These are phyloP conservation scores for Anolis sagrei DNA, from an alignment of 2,113 vertebrate genomes.

Conservation along the genomic window DNA sequence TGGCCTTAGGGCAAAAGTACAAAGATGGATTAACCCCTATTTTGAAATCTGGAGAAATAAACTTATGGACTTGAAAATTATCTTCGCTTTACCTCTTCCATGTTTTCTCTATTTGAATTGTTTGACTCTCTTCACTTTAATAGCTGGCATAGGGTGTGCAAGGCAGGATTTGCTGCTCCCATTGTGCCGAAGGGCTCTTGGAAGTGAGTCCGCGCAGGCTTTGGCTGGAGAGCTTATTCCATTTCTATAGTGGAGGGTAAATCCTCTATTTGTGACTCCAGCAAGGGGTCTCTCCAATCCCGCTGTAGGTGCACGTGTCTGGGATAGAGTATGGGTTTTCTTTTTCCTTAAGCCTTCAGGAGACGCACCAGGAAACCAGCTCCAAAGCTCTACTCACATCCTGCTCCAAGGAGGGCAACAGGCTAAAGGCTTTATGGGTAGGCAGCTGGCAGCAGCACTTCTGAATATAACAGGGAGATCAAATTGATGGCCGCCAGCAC, in stretches of 20 bases:
- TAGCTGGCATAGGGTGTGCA: conserved; percentile 42
- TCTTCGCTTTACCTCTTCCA: conserved; percentile 25
- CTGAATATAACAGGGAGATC: conserved; percentile 22
- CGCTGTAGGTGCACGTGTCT: conserved; percentile 75
- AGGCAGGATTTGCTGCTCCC: conserved; percentile 37
- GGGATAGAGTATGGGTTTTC: conserved; percentile 56
- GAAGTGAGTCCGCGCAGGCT: conserved; percentile 51
- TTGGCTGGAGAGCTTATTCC: conserved; percentile 60
- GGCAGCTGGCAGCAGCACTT: conserved; percentile 37
- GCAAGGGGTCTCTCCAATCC: conserved; percentile 68
- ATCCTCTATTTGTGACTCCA: conserved; percentile 71
- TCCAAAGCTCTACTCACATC: conserved; percentile 48
- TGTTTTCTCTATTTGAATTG: conserved; percentile 39
- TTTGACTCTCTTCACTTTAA: conserved; percentile 26
- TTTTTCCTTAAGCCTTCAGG: conserved; percentile 49
- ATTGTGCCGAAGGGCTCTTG: conserved; percentile 40
- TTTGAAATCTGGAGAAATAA: conserved; percentile 24
- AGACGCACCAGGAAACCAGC: conserved; percentile 56
- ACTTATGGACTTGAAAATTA: conserved; percentile 36
- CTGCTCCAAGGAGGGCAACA: conserved; percentile 31
- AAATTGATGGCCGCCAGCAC: neutral
- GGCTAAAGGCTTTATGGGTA: conserved; percentile 35
- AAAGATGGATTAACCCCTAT: conserved; percentile 32
- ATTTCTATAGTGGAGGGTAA: conserved; percentile 69
- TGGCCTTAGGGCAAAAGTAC: conserved; percentile 13